A percentile compares a stretch with the other conserved stretches of the same genome.
These are phyloP conservation scores for Chironomus riparius DNA, from an alignment of 2,888 invertebrate species.

Conservation along the genomic window DNA sequence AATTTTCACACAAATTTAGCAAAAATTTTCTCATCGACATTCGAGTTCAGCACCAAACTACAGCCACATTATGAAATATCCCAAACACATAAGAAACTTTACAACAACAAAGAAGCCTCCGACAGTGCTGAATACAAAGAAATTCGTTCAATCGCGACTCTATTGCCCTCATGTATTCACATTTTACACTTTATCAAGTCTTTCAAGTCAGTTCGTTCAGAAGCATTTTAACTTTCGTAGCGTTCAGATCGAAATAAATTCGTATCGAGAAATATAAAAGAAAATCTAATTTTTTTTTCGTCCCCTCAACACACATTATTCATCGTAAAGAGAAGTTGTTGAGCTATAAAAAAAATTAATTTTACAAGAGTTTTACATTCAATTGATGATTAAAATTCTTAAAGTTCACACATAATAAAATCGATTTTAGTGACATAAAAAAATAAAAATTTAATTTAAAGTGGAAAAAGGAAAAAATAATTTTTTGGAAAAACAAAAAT, in stretches of 20 bases:
- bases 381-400: not conserved
- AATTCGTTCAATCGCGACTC: not conserved
- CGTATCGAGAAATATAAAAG: not conserved
- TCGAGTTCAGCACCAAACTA: not conserved
- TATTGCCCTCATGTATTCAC: not conserved
- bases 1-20: not conserved
- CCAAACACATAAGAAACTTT: not conserved
- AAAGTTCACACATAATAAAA: no score
- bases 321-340: not conserved
- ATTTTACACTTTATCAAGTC: slow-evolving; percentile 1
- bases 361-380: not conserved
- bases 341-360: not conserved
- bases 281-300: not conserved
- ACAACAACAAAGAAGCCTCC: not conserved
- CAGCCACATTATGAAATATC: not conserved
- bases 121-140: not conserved
- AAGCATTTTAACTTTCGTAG: not conserved
- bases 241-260: not conserved
- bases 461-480: not conserved
- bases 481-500: not conserved
- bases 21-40: not conserved
- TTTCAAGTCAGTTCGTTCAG: not conserved
- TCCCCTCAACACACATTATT: not conserved
- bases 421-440: no score
- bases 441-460: not conserved